Base-by-base conservation (phyloP, 2,113 vertebrate species). In the Perccottus glenii region DNA sequence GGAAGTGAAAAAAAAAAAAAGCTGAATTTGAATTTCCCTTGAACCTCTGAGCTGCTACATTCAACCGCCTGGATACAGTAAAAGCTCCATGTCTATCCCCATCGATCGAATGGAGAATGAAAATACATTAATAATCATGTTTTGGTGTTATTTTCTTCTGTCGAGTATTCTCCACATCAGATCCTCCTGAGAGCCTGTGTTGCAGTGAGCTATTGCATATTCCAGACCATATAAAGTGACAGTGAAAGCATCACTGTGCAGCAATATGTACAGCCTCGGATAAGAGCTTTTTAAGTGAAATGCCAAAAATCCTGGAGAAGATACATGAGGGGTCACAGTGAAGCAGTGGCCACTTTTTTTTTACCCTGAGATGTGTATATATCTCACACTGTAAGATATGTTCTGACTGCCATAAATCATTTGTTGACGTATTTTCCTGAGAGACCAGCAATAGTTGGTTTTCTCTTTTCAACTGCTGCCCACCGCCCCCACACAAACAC, bases 341-440 rank as follows among this genome's bases (percentile, higher is more conserved):
- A 64, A 73, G 51, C 12, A 49, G 64, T 51, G 50, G 56, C 63
- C 73, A 62, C 56, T 44, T 76, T 74, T 64, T 16, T 56, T 42
- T 57, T 32, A 35, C 8, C n/a, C 53, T 49, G 64, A 52, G 69
- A 78, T 80, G 53, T 80, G 66, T 82, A 75, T 80, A 69, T 82
- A 73, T 75, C 83, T 83, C 70, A 67, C 55, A 66, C 11, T 42
- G 38, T 82, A 81, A 75, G 73, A 77, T 70, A 64, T 67, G 64
- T 65, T 69, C 64, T 73, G 68, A 77, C 68, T 72, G 71, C 75
- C 77, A 85, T 88, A 86, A 89, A 90, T 90, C 86, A 90, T 88
- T 53, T 52, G 11, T 55, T 47, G 65, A 77, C 33, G 15, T 60
- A 19, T 61, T 84, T 71, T 69, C 75, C 70, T 70, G 33, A 9